A percentile compares a stretch with the other conserved stretches of the same genome.
Evolutionary conservation across 2,113 vertebrate species (phyloP).

Genomic region (Hippocampus mohnikei): DNA sequence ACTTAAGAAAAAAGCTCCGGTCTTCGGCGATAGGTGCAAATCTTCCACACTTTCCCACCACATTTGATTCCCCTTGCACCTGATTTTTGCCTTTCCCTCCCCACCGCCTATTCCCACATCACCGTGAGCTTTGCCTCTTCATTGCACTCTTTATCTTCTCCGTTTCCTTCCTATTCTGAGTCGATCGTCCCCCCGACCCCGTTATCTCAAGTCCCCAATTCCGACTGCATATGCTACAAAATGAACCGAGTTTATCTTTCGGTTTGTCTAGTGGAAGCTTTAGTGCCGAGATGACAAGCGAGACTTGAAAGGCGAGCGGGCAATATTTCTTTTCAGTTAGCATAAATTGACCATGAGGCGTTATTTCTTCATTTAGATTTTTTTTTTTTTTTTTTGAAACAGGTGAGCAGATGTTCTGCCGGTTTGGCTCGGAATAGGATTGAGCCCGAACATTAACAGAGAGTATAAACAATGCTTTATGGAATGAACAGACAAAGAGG

Average conservation of each 20-base stretch:
- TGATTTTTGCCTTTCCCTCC: conserved; percentile 15
- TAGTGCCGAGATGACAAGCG: conserved; percentile 12
- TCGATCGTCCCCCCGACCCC: conserved; percentile 15
- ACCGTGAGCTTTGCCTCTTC: conserved; percentile 16
- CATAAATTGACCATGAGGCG: neutral
- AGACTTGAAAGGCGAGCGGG: neutral
- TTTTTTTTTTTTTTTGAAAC: conserved; percentile 4
- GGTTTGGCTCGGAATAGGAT: conserved; percentile 32
- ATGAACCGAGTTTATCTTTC: conserved; percentile 33
- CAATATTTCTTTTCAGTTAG: conserved; percentile 7
- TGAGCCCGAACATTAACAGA: conserved; percentile 47
- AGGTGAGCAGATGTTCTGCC: conserved; percentile 44
- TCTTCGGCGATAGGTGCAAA: neutral
- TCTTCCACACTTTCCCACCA: neutral
- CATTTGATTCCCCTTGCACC: conserved; percentile 22
- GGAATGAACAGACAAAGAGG: conserved; percentile 14
- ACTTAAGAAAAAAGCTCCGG: neutral
- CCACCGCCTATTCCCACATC: conserved; percentile 2
- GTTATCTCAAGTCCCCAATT: conserved; percentile 54
- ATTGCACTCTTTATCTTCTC: conserved; percentile 10
- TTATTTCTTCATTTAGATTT: neutral
- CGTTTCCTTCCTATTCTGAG: conserved; percentile 19
- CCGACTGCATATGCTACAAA: conserved; percentile 18
- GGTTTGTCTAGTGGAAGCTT: conserved; percentile 35
- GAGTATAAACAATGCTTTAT: conserved; percentile 38